A percentile compares a stretch with the other conserved stretches of the same genome.
Conservation (phyloP, 2,888 invertebrate species). For the Hofmannophila pseudospretella region DNA sequence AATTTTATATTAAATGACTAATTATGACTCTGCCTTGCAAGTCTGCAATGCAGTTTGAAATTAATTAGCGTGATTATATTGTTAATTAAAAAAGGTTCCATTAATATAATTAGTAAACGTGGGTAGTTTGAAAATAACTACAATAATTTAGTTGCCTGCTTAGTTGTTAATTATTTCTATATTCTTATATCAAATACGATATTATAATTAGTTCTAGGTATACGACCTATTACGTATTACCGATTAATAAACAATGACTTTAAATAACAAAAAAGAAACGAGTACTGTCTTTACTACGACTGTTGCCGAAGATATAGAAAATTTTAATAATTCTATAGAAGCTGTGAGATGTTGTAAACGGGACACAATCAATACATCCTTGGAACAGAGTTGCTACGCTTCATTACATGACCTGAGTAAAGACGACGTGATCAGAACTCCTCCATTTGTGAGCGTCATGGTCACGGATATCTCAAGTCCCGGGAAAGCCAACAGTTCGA, state of each 20-base stretch:
- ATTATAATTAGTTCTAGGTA: too few species aligned
- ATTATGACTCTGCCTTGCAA: too few species aligned
- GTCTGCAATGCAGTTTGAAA: too few species aligned
- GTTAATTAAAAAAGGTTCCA: too few species aligned
- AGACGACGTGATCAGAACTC: slow-evolving; percentile 37
- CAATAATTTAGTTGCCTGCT: too few species aligned
- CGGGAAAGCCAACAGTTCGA: slow-evolving; percentile 37
- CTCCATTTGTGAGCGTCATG: slow-evolving; percentile 52
- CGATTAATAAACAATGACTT: slow-evolving; percentile 18
- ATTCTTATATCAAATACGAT: too few species aligned
- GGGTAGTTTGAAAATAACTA: too few species aligned
- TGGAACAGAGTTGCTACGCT: slow-evolving; percentile 44
- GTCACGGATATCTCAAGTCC: slow-evolving; percentile 38
- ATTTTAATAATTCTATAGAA: slow-evolving; percentile 45
- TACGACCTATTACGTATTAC: neutral
- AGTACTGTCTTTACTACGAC: slow-evolving; percentile 28
- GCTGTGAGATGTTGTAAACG: slow-evolving; percentile 45
- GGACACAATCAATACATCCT: slow-evolving; percentile 47
- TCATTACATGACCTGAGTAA: slow-evolving; percentile 35
- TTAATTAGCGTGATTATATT: too few species aligned
- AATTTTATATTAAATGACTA: too few species aligned
- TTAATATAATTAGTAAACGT: too few species aligned
- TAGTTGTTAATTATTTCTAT: too few species aligned
- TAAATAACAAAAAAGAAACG: slow-evolving; percentile 25
- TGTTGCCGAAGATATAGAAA: slow-evolving; percentile 21